A percentile compares a stretch with the other conserved stretches of the same genome.
Conservation (phyloP, 2,113 vertebrate species). For the Desmodus rotundus region DNA sequence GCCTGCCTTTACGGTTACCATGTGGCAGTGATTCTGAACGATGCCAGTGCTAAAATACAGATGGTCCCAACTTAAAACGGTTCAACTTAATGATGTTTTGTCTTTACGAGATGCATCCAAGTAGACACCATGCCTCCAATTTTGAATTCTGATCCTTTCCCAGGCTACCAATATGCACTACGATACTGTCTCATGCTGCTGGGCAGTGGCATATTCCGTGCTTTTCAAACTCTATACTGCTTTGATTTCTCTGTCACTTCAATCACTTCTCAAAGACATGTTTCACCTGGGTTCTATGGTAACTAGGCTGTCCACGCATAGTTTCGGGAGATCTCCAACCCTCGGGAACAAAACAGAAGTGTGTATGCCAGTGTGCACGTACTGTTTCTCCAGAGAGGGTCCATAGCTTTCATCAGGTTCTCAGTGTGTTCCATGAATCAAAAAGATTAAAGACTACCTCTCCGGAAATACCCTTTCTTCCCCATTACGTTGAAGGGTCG, state of each 20-base stretch:
- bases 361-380: background rate
- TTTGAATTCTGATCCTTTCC: background rate
- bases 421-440: background rate
- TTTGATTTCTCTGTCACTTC: background rate
- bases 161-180: too few relatives aligned
- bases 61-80: background rate
- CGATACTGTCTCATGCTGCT: background rate
- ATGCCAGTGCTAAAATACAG: background rate
- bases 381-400: background rate
- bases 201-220: background rate
- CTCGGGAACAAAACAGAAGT: background rate
- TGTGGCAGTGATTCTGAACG: background rate
- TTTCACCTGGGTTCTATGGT: background rate
- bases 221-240: background rate
- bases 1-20: background rate
- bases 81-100: background rate
- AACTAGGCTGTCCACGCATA: rapidly evolving
- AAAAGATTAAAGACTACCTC: background rate
- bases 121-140: background rate
- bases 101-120: background rate
- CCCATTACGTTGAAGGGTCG: background rate
- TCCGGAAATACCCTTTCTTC: background rate
- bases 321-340: background rate
- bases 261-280: background rate
- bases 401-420: background rate